Base-by-base conservation (phyloP, 2,888 invertebrate species). In the Clivina fossor region DNA sequence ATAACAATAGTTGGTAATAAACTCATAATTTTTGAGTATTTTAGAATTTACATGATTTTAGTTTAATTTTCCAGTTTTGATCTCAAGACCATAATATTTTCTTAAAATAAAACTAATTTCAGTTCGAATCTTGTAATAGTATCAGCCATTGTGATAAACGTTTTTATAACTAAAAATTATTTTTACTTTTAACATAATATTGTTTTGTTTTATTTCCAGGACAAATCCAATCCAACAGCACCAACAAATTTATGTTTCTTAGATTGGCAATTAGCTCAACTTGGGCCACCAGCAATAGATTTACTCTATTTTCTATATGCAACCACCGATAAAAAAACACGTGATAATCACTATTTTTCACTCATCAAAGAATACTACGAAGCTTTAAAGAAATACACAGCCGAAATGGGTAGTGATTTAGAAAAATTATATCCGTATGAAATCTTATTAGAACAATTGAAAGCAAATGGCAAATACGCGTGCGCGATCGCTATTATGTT, bases 261-360 rank as follows among this genome's bases (percentile, higher is more conserved):
- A 9, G 68, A 68, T 40, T 68, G 66, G 62, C 68, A 68, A 58
- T 47, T 66, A n/a, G 56, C 62, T 4, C 58, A 63, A 7, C 55
- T 60, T 28, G 62, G 62, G 4, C 64, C 66, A 1, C 67, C 67
- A 1, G 68, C 61, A 4, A 53, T 65, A 18, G 72, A 72, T 53
- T 56, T 72, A 43, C 57, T 65, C 2, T 70, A 71, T 47, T 62
- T 69, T 56, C 47, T 72, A 9, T 70, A 67, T 55, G 65, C 66
- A 4, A 66, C 65, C 41, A 66, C 67, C 18, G 62, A 64, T n/a
- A 63, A 65, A 16, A 58, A 65, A 15, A 59, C 68, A 15, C 63
- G 71, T 4, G 57, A 61, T 16, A 44, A 64, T 41, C 57, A 68
- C 43, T 70, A 60, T 28, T 61, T 69, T 8, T 55, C 63, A 9